These are phyloP conservation scores for Enteromius afrohamiltoni DNA, from an alignment of 2,797 vertebrate genomes.

Conservation along the genomic window DNA sequence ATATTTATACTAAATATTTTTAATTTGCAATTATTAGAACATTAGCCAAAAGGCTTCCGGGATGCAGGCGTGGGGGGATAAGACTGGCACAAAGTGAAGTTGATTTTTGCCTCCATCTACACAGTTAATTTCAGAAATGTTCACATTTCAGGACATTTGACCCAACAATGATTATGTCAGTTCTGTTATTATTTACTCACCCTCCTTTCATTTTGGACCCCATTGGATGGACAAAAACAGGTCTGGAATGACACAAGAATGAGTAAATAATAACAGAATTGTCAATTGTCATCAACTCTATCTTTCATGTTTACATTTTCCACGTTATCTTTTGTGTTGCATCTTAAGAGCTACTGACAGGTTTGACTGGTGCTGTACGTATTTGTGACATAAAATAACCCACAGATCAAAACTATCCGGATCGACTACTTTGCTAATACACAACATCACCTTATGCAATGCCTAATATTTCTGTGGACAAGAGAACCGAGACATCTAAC, in stretches of 20 bases:
- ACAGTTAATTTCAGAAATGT: background rate
- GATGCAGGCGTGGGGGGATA: background rate
- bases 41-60: constrained; percentile 9
- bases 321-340: background rate
- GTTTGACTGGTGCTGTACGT: constrained; percentile 1
- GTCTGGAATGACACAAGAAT: background rate
- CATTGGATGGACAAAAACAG: background rate
- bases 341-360: background rate
- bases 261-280: background rate
- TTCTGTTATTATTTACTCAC: background rate
- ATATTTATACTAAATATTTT: constrained; percentile 36
- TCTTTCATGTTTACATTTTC: background rate
- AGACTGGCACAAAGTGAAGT: constrained; percentile 3
- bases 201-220: background rate
- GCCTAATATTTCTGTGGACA: constrained; percentile 32
- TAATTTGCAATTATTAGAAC: constrained; percentile 26
- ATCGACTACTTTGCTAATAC: constrained; percentile 24
- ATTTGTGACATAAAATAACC: constrained; percentile 21
- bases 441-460: constrained; percentile 24
- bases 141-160: constrained; percentile 2
- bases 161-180: background rate
- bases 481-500: constrained; percentile 49
- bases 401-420: background rate
- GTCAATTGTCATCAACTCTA: background rate
- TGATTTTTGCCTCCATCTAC: constrained; percentile 20